Evolutionary conservation across 1,140 invertebrate species (phyloP).

Genomic region (Pollicipes pollicipes): DNA sequence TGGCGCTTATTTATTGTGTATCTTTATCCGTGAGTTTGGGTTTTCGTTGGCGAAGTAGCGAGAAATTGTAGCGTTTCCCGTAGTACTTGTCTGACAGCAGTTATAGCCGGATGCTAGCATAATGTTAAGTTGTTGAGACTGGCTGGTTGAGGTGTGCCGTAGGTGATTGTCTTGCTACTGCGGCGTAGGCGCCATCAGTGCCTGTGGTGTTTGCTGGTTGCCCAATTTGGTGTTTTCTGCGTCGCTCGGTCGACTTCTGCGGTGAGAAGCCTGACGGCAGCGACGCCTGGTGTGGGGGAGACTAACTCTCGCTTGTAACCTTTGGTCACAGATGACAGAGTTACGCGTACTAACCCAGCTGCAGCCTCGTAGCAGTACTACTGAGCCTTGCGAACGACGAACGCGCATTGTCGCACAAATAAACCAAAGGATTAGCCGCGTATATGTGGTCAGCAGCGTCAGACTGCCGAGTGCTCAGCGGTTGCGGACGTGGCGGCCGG

Average conservation of each 20-base stretch:
- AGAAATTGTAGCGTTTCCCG: neutral
- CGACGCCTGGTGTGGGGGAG: neutral
- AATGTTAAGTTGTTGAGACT: neutral
- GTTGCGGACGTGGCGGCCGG: no score
- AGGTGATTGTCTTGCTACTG: neutral
- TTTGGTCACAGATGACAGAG: neutral
- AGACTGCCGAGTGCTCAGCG: no score
- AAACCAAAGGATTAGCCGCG: neutral
- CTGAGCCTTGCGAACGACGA: neutral
- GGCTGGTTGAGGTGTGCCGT: neutral
- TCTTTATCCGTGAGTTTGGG: neutral
- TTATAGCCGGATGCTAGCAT: neutral
- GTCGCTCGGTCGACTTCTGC: neutral
- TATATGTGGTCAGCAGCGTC: no score
- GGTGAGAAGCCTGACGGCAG: neutral
- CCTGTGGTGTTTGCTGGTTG: neutral
- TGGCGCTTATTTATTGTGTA: neutral
- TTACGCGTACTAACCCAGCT: neutral
- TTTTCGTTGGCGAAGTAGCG: neutral
- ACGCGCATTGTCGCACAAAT: neutral
- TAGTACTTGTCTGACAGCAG: neutral
- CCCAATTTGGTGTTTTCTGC: no score
- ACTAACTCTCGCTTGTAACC: slow-evolving; percentile 1
- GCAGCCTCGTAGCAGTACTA: no score
- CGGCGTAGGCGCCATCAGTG: neutral